Evolutionary conservation across 35 echinoderm and acorn worm genomes (phyloP), one percentile per base, ranked within the genome.

Genomic region (Amphiura filiformis): DNA sequence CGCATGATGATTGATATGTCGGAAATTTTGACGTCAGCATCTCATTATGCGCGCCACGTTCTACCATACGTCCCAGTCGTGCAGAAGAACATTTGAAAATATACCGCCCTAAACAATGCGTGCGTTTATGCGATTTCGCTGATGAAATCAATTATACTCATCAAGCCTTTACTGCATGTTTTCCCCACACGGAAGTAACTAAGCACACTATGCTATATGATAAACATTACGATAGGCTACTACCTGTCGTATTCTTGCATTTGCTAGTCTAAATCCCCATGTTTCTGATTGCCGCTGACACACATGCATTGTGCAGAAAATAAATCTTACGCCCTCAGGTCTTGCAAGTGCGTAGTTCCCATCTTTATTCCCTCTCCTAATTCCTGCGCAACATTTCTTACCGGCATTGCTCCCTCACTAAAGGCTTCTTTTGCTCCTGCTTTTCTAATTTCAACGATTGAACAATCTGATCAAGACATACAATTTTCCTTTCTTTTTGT

Each of bases 271-370:
- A 70, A 70, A 70, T 70, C 28, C 61, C 28, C 17, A 15, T n/a
- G 11, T 15, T n/a, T 70, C 28, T 70, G 41, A 15, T n/a, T 70
- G 9, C 11, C 61, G 61, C 26, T 70, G 61, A 70, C 61, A 70
- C 61, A 70, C 61, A 70, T 70, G 61, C 28, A 70, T 70, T 70
- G 61, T 70, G 44, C 61, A 70, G 61, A 70, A 70, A 70, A 70
- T 30, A 11, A 52, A 70, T 70, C 61, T 23, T 13, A n/a, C 28
- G 61, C 61, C 61, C 41, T 70, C 28, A 70, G 61, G 61, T 4
- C 26, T 70, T 2, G 7, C 61, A 47, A 47, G 7, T 70, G 28
- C 26, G 28, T 70, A 70, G 9, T n/a, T 23, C 15, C 61, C 28
- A 23, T 70, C 61, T 26, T 70, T 70, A 70, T 70, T n/a, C 61